These are phyloP conservation scores for Oreochromis tanganicae DNA, from an alignment of 2,113 vertebrate genomes.

Conservation along the genomic window DNA sequence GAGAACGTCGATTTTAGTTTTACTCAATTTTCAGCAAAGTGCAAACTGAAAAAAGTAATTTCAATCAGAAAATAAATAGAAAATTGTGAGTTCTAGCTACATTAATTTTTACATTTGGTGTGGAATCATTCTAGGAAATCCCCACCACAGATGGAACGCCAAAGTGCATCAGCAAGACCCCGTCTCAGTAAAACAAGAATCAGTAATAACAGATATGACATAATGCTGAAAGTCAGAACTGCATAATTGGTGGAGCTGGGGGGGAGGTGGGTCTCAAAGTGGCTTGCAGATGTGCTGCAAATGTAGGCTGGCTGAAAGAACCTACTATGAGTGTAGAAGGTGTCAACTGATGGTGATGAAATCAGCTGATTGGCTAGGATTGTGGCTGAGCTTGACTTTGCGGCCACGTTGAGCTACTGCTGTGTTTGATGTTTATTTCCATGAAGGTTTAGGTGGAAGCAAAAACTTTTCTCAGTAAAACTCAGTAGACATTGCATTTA, in stretches of 20 bases:
- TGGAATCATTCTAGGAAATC: neutral
- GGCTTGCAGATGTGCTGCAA: neutral
- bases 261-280: neutral
- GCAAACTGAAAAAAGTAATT: neutral
- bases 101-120: neutral
- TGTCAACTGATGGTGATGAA: neutral
- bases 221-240: neutral
- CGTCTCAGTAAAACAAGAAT: neutral
- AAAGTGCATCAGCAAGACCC: neutral
- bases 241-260: neutral
- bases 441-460: neutral
- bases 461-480: neutral
- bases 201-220: neutral
- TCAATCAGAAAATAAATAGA: neutral
- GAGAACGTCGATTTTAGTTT: accelerated
- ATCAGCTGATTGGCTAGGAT: neutral
- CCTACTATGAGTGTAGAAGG: neutral
- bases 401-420: accelerated
- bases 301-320: neutral
- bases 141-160: neutral
- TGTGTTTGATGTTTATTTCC: neutral
- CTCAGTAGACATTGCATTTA: neutral
- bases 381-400: neutral
- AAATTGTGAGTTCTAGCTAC: neutral
- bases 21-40: neutral